Percentiles rank a stretch among this genome's conserved stretches.
Evolutionary conservation across 2,888 invertebrate species (phyloP).

Genomic region (Chrysotoxum bicinctum): DNA sequence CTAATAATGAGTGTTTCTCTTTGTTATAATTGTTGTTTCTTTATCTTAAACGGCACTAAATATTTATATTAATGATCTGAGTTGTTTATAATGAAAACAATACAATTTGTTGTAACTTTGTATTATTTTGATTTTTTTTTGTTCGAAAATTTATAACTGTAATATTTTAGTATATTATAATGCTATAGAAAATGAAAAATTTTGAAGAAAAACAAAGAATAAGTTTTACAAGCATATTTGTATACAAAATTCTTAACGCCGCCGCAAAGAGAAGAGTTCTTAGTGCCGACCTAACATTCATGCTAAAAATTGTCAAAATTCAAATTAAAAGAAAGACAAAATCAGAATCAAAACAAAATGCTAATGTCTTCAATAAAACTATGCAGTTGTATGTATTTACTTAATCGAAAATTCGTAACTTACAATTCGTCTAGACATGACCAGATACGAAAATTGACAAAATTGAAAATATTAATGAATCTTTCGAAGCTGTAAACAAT

Average conservation of each 20-base stretch:
- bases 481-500: constrained; percentile 29
- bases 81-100: constrained; percentile 31
- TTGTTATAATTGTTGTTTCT: constrained; percentile 28
- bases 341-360: not conserved
- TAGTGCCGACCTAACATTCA: not conserved
- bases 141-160: constrained; percentile 28
- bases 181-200: not conserved
- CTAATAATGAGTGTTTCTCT: constrained; percentile 27
- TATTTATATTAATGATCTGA: constrained; percentile 41
- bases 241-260: not conserved
- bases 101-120: constrained; percentile 19
- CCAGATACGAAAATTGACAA: constrained; percentile 13
- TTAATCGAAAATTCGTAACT: constrained; percentile 31
- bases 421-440: constrained; percentile 22
- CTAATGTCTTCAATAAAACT: not conserved
- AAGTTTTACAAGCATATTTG: not conserved
- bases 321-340: not conserved
- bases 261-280: not conserved
- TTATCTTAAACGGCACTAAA: constrained; percentile 53
- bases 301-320: constrained; percentile 1
- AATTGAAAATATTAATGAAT: not conserved
- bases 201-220: not conserved
- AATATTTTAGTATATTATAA: constrained; percentile 10
- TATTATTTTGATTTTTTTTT: constrained; percentile 15
- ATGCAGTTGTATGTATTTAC: constrained; percentile 7